These are phyloP conservation scores for Thunnus thynnus DNA, from an alignment of 2,113 vertebrate genomes.

Conservation along the genomic window DNA sequence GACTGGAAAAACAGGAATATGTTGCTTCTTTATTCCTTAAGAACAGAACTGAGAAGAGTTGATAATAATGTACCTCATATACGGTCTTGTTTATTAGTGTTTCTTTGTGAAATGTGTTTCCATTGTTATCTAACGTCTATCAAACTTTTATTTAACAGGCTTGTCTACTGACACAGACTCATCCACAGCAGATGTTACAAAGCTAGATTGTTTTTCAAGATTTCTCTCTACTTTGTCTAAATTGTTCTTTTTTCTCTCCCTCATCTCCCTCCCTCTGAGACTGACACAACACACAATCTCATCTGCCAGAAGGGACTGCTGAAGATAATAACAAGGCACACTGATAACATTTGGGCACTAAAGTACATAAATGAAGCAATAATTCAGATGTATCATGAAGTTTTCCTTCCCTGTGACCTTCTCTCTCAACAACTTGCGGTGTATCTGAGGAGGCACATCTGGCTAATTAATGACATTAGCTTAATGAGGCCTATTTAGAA, in stretches of 20 bases:
- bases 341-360: constrained; percentile 44
- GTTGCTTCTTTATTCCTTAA: not conserved
- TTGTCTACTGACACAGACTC: not conserved
- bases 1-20: too few relatives aligned
- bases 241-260: not conserved
- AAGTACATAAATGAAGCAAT: constrained; percentile 58
- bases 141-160: not conserved
- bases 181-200: not conserved
- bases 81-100: constrained; percentile 1
- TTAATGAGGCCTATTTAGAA: constrained; percentile 82
- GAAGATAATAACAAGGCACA: constrained; percentile 18
- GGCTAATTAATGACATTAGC: constrained; percentile 83
- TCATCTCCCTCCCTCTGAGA: not conserved
- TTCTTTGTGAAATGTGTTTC: constrained; percentile 15
- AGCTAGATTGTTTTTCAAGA: not conserved
- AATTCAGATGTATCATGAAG: constrained; percentile 50
- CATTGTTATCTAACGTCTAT: not conserved
- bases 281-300: constrained; percentile 15
- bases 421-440: constrained; percentile 57
- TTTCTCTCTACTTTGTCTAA: not conserved
- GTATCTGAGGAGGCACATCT: constrained; percentile 71
- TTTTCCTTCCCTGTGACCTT: constrained; percentile 72
- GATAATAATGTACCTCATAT: not conserved
- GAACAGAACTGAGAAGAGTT: not conserved
- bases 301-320: constrained; percentile 3